These are phyloP conservation scores for Megaptera novaeangliae DNA, from an alignment of 2,113 vertebrate genomes.

Conservation along the genomic window DNA sequence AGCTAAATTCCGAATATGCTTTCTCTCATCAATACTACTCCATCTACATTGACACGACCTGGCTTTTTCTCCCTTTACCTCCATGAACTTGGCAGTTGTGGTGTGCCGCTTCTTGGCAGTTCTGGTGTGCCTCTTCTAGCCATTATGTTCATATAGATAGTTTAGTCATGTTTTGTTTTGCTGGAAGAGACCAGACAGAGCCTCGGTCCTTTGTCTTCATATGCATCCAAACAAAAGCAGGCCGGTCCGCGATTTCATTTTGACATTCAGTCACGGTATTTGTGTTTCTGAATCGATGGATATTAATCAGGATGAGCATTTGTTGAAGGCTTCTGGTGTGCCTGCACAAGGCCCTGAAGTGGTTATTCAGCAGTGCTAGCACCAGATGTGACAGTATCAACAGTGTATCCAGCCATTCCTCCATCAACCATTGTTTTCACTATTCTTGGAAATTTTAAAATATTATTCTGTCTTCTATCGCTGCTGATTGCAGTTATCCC, in stretches of 20 bases:
- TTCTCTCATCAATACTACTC: background rate
- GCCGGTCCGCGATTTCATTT: background rate
- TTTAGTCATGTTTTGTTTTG: background rate
- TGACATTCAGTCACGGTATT: background rate
- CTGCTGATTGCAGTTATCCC: background rate
- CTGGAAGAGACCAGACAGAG: background rate
- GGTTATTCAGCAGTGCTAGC: background rate
- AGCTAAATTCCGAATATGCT: background rate
- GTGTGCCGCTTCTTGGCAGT: background rate
- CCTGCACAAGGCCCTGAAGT: background rate
- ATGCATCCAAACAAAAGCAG: background rate
- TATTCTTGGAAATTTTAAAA: background rate
- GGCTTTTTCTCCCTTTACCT: background rate
- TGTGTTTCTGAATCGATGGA: background rate
- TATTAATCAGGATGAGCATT: background rate
- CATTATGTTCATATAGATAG: background rate
- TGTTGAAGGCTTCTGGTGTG: background rate
- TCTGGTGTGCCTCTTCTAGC: background rate
- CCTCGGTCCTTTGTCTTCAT: background rate
- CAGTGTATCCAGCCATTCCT: background rate
- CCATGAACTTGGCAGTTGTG: background rate
- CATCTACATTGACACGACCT: background rate
- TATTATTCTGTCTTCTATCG: background rate
- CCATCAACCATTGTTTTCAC: background rate
- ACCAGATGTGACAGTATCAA: background rate